Evolutionary conservation across 2,888 invertebrate genomes (phyloP), one percentile per base, ranked within the genome.

Genomic region (Dryococelus australis): DNA sequence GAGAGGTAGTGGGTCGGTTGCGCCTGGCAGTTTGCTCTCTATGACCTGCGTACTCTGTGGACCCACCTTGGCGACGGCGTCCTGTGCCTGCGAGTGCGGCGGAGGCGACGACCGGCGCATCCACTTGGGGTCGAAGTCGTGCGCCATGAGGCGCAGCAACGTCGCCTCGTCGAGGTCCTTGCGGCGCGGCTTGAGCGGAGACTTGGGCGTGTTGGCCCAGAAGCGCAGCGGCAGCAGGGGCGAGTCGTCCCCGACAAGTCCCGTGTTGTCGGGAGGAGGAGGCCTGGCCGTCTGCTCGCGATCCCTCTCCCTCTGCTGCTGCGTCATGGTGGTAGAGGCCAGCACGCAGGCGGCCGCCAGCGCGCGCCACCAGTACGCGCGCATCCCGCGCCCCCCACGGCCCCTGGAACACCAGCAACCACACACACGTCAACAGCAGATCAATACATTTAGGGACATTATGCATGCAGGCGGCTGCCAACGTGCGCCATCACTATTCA

Each of bases 171-270:
- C 88, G 81, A 89, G 87, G 81, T 89, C 89, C 83, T 87, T 87
- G 26, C 88, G 87, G 16, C 89, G 88, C 6, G 90, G 90, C 87
- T 88, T 89, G 43, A 89, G 88, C 43, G 88, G 88, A 20, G 91
- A 90, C 87, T 90, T 90, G 81, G 90, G 88, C 20, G 91, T 89
- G 86, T 90, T 91, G 35, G 89, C 90, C 91, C 91, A 91, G 88
- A 91, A 90, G 88, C 90, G 90, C 85, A 91, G 89, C 2, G 91
- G 90, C 85, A 89, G 43, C 47, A 88, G 86, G 51, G 87, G 88
- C 86, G 87, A 78, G 65, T 87, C n/a, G 83, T 89, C 86, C 53
- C 90, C 90, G 47, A 90, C 90, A 80, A 90, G 88, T 1, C 90
- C 90, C 26, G 90, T 89, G 85, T 88, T 88, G 88, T 90, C 90